Percentiles rank a stretch among this genome's conserved stretches.
Evolutionary conservation across 2,888 invertebrate genomes (phyloP).

Genomic region (Megalurothrips usitatus): DNA sequence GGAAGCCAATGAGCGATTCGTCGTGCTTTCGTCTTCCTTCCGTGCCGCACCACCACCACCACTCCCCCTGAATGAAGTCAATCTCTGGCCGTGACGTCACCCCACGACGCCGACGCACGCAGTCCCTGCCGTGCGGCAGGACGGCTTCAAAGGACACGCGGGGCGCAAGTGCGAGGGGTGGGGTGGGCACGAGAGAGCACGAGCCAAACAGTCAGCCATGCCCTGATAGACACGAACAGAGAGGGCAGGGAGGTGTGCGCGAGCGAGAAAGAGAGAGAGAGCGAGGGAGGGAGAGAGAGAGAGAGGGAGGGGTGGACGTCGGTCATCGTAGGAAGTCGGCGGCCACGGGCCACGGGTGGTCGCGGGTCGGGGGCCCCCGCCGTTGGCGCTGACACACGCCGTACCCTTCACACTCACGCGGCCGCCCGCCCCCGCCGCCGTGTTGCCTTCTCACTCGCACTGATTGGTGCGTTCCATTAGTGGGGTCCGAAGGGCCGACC

Average conservation of each 20-base stretch:
- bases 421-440: not conserved
- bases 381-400: not conserved
- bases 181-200: too few relatives aligned
- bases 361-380: not conserved
- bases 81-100: not conserved
- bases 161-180: not conserved
- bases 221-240: too few relatives aligned
- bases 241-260: too few relatives aligned
- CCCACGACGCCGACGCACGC: too few relatives aligned
- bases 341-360: not conserved
- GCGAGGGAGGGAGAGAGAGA: not conserved
- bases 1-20: too few relatives aligned
- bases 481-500: not conserved
- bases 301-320: not conserved
- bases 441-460: not conserved
- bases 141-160: not conserved
- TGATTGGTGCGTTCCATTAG: slow-evolving; percentile 2
- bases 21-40: not conserved
- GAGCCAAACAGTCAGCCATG: too few relatives aligned
- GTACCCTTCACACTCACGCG: not conserved
- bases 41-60: too few relatives aligned
- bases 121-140: not conserved
- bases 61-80: not conserved
- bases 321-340: not conserved
- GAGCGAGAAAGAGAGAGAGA: not conserved